phyloP scores from a whole-genome alignment of 2,888 invertebrate species.

The Alentia gelatinosa region DNA sequence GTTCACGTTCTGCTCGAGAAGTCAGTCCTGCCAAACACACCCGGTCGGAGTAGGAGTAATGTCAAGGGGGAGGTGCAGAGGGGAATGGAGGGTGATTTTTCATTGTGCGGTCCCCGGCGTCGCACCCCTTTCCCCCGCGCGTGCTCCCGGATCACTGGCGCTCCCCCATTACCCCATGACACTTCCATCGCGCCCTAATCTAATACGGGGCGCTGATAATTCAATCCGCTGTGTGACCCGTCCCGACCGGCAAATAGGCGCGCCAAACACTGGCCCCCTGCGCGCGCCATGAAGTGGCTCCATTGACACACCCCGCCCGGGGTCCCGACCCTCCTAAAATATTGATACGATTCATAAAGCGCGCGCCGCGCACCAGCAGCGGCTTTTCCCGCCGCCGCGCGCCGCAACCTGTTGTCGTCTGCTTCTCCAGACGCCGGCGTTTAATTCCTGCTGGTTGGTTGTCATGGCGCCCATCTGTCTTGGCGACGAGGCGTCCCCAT shows the following conservation, averaged over 20 bases:
- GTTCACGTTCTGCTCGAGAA: neutral
- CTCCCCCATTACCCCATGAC: constrained; percentile 24
- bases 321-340: constrained; percentile 25
- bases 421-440: neutral
- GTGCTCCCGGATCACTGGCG: neutral
- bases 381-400: constrained; percentile 8
- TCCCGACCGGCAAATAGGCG: constrained; percentile 7
- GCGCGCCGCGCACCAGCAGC: neutral
- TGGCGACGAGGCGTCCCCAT: constrained; percentile 20
- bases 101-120: constrained; percentile 31
- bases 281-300: constrained; percentile 13
- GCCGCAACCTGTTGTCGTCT: constrained; percentile 44
- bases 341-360: constrained; percentile 43
- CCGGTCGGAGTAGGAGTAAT: too few species aligned
- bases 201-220: constrained; percentile 20
- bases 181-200: constrained; percentile 44
- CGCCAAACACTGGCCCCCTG: neutral
- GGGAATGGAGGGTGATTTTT: constrained; percentile 21
- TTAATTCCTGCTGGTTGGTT: constrained; percentile 21
- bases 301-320: constrained; percentile 39
- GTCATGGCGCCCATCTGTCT: constrained; percentile 45
- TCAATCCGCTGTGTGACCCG: constrained; percentile 8
- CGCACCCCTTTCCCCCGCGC: too few species aligned
- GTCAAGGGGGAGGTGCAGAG: too few species aligned
- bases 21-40: constrained; percentile 7